These are phyloP conservation scores for Podotricha telesiphe DNA, from an alignment of 2,888 invertebrate species.

Conservation along the genomic window DNA sequence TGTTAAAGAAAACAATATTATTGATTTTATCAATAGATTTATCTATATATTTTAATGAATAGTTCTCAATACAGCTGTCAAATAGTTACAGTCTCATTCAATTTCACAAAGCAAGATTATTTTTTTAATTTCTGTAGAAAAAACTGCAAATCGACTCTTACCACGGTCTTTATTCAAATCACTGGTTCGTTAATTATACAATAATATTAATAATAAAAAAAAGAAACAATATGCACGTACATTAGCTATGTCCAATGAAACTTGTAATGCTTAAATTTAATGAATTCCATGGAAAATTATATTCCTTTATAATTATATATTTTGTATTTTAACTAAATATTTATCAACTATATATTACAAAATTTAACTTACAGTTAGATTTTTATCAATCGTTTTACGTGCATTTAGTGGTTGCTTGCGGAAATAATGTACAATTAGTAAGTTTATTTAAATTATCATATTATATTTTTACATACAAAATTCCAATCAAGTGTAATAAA, in stretches of 20 bases:
- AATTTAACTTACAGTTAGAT: constrained; percentile 75
- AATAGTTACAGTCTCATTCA: constrained; percentile 71
- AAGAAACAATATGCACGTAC: constrained; percentile 32
- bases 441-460: constrained; percentile 22
- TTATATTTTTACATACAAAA: constrained; percentile 31
- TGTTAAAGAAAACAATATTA: constrained; percentile 56
- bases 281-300: constrained; percentile 83
- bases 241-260: constrained; percentile 51
- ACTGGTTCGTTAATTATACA: constrained; percentile 47
- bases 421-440: constrained; percentile 36
- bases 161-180: constrained; percentile 62
- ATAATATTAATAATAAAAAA: neutral
- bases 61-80: constrained; percentile 80
- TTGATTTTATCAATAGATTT: constrained; percentile 80
- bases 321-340: constrained; percentile 82
- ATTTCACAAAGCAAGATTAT: constrained; percentile 63
- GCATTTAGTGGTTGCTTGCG: constrained; percentile 63
- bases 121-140: constrained; percentile 60
- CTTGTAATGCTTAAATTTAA: constrained; percentile 71
- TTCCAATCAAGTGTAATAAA: constrained; percentile 25
- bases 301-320: constrained; percentile 82
- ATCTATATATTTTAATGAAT: constrained; percentile 84
- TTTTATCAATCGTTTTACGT: constrained; percentile 75
- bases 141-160: constrained; percentile 66
- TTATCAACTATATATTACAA: constrained; percentile 84